phyloP scores from a whole-genome alignment of 2,113 vertebrate species.

The Calidris pugnax region DNA sequence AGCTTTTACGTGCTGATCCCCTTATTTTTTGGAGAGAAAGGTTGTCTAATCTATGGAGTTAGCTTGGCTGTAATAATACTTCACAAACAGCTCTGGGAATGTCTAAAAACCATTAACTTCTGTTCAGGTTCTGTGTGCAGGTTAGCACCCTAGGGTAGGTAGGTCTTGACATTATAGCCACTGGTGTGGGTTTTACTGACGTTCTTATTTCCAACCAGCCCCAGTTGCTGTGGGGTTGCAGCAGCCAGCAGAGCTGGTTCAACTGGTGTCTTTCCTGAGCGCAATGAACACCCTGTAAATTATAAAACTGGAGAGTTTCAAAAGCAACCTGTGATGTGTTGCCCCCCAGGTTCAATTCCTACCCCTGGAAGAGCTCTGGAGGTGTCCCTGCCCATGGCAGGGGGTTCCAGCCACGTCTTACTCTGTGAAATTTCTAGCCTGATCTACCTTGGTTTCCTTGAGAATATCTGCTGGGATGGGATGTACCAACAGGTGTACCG shows the following conservation, averaged over 20 bases:
- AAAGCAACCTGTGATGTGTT: neutral
- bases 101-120: neutral
- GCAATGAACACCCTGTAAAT: neutral
- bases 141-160: neutral
- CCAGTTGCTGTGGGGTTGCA: rapidly evolving
- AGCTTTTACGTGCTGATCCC: rapidly evolving
- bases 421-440: too few species aligned
- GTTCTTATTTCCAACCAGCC: neutral
- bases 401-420: too few species aligned
- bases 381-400: too few species aligned
- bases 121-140: neutral
- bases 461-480: too few species aligned
- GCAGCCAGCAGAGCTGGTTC: neutral
- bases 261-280: rapidly evolving
- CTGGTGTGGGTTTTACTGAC: neutral
- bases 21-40: neutral
- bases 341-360: neutral
- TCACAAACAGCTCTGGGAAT: neutral
- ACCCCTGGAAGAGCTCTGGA: too few species aligned
- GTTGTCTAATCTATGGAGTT: neutral
- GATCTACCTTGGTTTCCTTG: too few species aligned
- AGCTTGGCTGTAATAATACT: neutral
- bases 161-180: rapidly evolving
- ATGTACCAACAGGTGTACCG: too few species aligned
- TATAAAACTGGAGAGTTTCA: neutral